Percentiles rank a stretch among this genome's conserved stretches.
Conservation (phyloP, 2,797 vertebrate species). For the Coccyzus lansbergi region DNA sequence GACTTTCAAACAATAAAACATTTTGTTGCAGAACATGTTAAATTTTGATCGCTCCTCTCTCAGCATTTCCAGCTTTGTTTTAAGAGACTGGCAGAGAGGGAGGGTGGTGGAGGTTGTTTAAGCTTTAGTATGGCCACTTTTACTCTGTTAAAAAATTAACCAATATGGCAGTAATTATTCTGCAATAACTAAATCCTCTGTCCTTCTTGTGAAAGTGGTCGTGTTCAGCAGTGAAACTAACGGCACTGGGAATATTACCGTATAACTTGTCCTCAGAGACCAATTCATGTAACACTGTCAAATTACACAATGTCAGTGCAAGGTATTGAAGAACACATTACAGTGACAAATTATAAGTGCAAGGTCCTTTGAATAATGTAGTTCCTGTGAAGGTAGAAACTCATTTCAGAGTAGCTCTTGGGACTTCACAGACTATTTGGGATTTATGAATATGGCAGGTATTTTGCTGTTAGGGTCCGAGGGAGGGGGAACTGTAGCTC, state of each 20-base stretch:
- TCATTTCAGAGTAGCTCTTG: slow-evolving; percentile 26
- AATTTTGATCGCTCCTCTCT: neutral
- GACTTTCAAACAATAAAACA: neutral
- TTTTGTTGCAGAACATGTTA: neutral
- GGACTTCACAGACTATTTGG: slow-evolving; percentile 15
- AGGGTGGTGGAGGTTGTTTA: neutral
- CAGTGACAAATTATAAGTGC: slow-evolving; percentile 58
- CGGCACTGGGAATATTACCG: slow-evolving; percentile 12
- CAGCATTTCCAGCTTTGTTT: slow-evolving; percentile 22
- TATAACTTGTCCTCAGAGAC: slow-evolving; percentile 41
- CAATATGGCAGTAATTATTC: slow-evolving; percentile 68
- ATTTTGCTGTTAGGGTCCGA: neutral
- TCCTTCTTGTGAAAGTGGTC: slow-evolving; percentile 28
- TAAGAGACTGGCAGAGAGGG: neutral
- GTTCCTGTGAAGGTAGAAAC: slow-evolving; percentile 41
- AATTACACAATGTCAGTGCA: slow-evolving; percentile 61
- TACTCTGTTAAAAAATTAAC: slow-evolving; percentile 37
- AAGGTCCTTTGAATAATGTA: slow-evolving; percentile 56
- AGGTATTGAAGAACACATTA: slow-evolving; percentile 57
- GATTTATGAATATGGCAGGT: slow-evolving; percentile 28
- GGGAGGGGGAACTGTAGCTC: neutral
- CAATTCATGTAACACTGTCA: slow-evolving; percentile 55
- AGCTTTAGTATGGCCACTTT: neutral
- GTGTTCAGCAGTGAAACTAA: slow-evolving; percentile 31
- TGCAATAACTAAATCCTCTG: slow-evolving; percentile 24